phyloP scores from a whole-genome alignment of 2,888 invertebrate species.

The Andricus quercusramuli region DNA sequence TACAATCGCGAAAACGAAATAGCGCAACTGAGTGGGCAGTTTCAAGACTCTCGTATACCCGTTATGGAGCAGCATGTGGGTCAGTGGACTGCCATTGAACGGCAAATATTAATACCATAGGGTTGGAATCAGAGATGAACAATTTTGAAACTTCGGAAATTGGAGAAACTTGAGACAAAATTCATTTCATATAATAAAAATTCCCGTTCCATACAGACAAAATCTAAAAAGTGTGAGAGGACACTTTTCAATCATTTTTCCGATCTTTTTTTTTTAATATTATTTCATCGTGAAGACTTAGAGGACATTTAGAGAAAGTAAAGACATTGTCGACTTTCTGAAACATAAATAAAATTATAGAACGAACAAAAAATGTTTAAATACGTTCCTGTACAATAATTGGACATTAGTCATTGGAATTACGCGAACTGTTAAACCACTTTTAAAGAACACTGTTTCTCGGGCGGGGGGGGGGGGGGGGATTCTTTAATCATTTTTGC shows the following conservation, averaged over 20 bases:
- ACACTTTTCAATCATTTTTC: neutral
- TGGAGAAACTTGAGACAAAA: constrained; percentile 17
- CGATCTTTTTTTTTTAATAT: neutral
- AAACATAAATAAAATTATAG: too few relatives aligned
- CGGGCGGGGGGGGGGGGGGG: neutral
- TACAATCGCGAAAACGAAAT: constrained; percentile 46
- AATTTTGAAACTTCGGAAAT: constrained; percentile 30
- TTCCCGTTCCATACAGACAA: neutral
- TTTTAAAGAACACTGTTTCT: constrained; percentile 11
- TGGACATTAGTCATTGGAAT: neutral
- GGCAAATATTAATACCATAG: constrained; percentile 33
- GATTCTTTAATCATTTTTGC: constrained; percentile 26
- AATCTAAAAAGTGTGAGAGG: neutral
- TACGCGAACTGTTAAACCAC: neutral
- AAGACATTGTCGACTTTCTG: too few relatives aligned
- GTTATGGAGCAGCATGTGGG: constrained; percentile 43
- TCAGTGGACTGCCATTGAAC: constrained; percentile 43
- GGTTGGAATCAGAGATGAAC: constrained; percentile 10
- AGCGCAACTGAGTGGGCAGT: constrained; percentile 48
- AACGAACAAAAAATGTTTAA: neutral
- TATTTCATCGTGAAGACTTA: neutral
- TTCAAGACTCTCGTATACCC: constrained; percentile 43
- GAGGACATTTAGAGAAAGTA: neutral
- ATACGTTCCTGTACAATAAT: neutral
- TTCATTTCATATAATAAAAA: neutral